Evolutionary conservation across 2,113 vertebrate species (phyloP), one percentile per base, ranked within the genome.

Genomic region (Chaetops frenatus): DNA sequence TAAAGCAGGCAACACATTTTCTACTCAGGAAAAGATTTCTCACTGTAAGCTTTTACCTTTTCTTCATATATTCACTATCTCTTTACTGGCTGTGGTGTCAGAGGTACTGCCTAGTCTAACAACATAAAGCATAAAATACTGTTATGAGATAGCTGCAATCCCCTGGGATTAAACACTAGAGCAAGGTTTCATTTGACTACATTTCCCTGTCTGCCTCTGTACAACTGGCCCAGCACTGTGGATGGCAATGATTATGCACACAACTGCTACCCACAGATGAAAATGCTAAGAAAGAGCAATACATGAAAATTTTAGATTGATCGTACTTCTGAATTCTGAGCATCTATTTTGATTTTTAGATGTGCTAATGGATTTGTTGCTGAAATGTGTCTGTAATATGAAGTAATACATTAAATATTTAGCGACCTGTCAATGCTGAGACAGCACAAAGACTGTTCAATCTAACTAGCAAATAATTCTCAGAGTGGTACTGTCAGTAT

Each of bases 351-450:
- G 40, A 92, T 76, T 92, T 94, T 91, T 67, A 81, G 17, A 86
- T 44, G 66, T 77, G 51, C 38, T 92, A 70, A 90, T 78, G 60
- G 60, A 20, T 83, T 82, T 93, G 50, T 80, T 82, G 66, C 70
- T 48, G 29, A 86, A 91, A 94, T 86, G 29, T 51, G 71, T 20
- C 81, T 79, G 84, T 70, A 91, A 88, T 70, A 72, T 19, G 8
- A 89, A 92, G 50, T 56, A 86, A 87, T 85, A 76, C 33, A 92
- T 91, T 85, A 73, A 94, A 90, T 23, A 70, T 86, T 91, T 95
- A 90, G 60, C 78, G 94, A 74, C 33, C 74, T 82, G 67, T 82
- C 89, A 88, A 62, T 51, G 74, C 31, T 3, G 7, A 91, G 50
- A 79, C 42, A 86, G 81, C 19, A 85, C 54, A 81, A 31, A 80